Base-by-base conservation (phyloP, 2,888 invertebrate genomes). In the Omphaloscelis lunosa region DNA sequence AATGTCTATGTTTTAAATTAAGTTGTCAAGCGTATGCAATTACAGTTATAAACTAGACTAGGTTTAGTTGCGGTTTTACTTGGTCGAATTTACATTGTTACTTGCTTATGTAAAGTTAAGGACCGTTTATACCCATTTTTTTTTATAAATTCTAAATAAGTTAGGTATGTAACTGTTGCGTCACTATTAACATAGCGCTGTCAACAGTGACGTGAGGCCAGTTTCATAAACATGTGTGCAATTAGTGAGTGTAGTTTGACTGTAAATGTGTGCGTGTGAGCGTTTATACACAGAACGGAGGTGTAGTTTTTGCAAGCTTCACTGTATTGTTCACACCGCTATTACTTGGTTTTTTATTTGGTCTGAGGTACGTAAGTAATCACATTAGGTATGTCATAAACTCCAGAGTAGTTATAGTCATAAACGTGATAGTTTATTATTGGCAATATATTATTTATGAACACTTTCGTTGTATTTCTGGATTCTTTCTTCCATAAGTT, bases 1-100 rank as follows among this genome's bases (percentile, higher is more conserved):
- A 72, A 70, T 79, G 75, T 74, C 72, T 27, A 41, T 84, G 62
- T 71, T 72, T 72, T 45, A 70, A 75, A 84, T 82, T 76, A 80
- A 84, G 72, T 80, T 83, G 77, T 83, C 81, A 53, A 84, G 53
- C 27, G 59, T 53, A 48, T 61, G 69, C 23, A 67, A 74, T 79
- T 68, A 68, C 62, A 74, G 65, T 20, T 51, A n/a, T 15, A 34
- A 6, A 58, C n/a, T n/a, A 41, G 5, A 73, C 74, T 67, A 45
- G 27, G 27, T 6, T 23, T 53, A 15, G n/a, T 20, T 39, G 20
- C n/a, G 71, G 56, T 20, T 59, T 56, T 70, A 20, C 71, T 66
- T 71, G 58, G 11, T 0, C 39, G 3, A 58, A 29, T 63, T 45
- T 58, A 20, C 1, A 68, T 29, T 29, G 12, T 39, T 70, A 51